Evolutionary conservation across 2,113 vertebrate species (phyloP).

Genomic region (Panurus biarmicus): DNA sequence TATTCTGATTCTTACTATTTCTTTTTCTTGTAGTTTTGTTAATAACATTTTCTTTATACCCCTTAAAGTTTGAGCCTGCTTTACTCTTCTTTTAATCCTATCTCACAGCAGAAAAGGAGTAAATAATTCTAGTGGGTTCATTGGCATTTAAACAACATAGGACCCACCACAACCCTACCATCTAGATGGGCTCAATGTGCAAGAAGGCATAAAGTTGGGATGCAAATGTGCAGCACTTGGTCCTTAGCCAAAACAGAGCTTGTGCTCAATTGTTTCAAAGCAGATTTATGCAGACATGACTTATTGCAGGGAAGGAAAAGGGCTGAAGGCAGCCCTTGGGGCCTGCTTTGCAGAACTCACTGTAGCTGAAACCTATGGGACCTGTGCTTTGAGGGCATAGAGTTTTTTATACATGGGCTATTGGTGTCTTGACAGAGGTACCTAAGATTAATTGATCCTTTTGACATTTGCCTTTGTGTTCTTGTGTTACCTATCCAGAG

Average conservation of each 20-base stretch:
- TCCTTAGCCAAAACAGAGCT: constrained; percentile 11
- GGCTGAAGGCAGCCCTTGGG: not conserved
- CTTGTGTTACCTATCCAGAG: not conserved
- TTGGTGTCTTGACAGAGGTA: not conserved
- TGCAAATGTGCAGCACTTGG: constrained; percentile 19
- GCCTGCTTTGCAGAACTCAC: not conserved
- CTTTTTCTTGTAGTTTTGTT: not conserved
- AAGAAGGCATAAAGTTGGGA: constrained; percentile 38
- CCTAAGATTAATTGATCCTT: not conserved
- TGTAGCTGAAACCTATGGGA: not conserved
- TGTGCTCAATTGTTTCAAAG: constrained; percentile 30
- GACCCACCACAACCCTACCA: not conserved
- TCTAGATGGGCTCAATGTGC: constrained; percentile 9
- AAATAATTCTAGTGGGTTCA: not conserved
- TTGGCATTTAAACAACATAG: not conserved
- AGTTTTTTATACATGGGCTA: not conserved
- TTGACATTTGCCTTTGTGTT: not conserved
- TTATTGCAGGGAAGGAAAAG: not conserved
- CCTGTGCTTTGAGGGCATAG: not conserved
- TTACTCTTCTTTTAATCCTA: not conserved
- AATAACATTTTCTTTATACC: not conserved
- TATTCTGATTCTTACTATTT: not conserved
- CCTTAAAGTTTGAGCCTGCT: not conserved
- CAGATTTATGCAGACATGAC: not conserved
- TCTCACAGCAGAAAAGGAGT: not conserved